Base-by-base conservation (phyloP, 2,888 invertebrate species). In the Plusia festucae region DNA sequence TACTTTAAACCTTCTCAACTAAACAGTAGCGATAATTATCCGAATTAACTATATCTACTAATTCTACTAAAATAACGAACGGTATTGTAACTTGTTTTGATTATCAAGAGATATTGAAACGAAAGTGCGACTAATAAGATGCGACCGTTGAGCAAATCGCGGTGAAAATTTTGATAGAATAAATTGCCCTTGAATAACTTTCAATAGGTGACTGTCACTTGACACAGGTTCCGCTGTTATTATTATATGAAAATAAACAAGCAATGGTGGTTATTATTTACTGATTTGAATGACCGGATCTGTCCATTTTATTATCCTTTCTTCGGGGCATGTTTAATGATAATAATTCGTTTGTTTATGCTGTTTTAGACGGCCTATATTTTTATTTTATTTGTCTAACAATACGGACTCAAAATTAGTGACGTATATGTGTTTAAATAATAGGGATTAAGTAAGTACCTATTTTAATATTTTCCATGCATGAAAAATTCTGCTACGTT, bases 91-190 rank as follows among this genome's bases (percentile, higher is more conserved):
- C 56, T 70, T 30, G 56, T 53, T 66, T 70, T 60, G 57, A 20
- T 46, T 71, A 24, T 24, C 52, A 24, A 84, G 76, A 85, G 87
- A 88, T 87, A 88, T 89, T 90, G 78, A 89, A 91, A 92, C 81
- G 94, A 94, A 94, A 94, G 94, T 93, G 94, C 89, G 83, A 88
- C 94, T 90, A 94, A 94, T 92, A 90, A 85, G 82, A 82, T 83
- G 78, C 78, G 80, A 80, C 77, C 73, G 78, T 65, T 78, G 81
- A 78, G 82, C 71, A 81, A 86, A 83, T 84, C 70, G 81, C 72
- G 65, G 83, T 78, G 85, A 86, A 86, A 85, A 79, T 83, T 81
- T 72, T 66, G 71, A 79, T 78, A 73, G 75, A 70, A 80, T 73
- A 64, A 79, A 81, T 82, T 84, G 87, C 86, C 88, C 86, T 89